A percentile compares a stretch with the other conserved stretches of the same genome.
Conservation (phyloP, 2,888 invertebrate genomes). For the Caenorhabditis angaria region DNA sequence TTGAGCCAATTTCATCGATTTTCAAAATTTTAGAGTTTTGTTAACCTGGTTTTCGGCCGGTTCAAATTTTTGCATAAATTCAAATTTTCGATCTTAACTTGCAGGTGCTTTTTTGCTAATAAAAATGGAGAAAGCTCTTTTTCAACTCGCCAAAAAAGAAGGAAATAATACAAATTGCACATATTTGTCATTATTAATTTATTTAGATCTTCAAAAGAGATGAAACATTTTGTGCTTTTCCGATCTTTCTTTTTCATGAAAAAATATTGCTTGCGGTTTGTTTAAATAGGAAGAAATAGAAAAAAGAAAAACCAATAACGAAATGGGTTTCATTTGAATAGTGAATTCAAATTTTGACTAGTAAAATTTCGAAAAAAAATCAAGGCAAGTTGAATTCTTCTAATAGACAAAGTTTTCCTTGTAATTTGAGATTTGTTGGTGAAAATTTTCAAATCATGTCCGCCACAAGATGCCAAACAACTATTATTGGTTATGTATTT, state of each 20-base stretch:
- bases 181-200: conserved; percentile 1
- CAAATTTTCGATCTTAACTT: neutral
- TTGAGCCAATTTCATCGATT: no score
- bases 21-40: no score
- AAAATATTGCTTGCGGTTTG: neutral
- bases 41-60: no score
- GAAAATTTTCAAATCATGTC: no score
- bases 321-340: neutral
- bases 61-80: neutral
- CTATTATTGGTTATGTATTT: neutral
- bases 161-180: neutral
- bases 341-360: no score
- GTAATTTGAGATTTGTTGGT: neutral
- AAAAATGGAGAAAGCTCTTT: neutral
- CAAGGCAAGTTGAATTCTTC: no score
- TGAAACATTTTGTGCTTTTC: neutral
- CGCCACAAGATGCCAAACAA: no score
- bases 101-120: neutral
- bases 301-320: neutral
- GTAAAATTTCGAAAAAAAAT: neutral
- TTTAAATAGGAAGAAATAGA: no score
- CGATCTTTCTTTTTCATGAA: neutral
- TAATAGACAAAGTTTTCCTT: no score
- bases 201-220: neutral
- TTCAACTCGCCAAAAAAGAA: no score